Conservation (phyloP, 1,140 invertebrate genomes). For the Scaptomyza pallida region DNA sequence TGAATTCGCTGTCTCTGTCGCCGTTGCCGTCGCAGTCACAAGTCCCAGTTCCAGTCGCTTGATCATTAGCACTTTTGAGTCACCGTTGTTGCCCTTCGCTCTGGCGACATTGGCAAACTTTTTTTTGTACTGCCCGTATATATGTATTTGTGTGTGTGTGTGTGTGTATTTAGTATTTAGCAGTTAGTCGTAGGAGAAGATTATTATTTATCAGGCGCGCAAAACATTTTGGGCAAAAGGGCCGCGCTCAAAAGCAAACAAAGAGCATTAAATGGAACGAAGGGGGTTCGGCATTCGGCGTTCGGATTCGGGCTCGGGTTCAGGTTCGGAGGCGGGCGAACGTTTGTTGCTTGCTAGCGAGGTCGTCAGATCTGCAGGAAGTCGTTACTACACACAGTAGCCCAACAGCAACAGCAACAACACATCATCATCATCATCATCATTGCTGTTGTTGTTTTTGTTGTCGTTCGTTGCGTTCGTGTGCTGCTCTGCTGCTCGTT, state of each 20-base stretch:
- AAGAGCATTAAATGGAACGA: background rate
- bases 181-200: slow-evolving; percentile 29
- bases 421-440: slow-evolving; percentile 11
- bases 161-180: slow-evolving; percentile 16
- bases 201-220: slow-evolving; percentile 24
- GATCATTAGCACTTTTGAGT: slow-evolving; percentile 58
- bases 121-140: slow-evolving; percentile 3
- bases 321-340: background rate
- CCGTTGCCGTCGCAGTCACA: background rate
- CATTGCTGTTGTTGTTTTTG: slow-evolving; percentile 10
- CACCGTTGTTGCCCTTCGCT: slow-evolving; percentile 53
- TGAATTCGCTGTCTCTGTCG: background rate
- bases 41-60: slow-evolving; percentile 16
- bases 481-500: slow-evolving; percentile 1
- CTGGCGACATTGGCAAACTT: slow-evolving; percentile 20
- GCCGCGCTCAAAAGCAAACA: no score
- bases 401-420: slow-evolving; percentile 33
- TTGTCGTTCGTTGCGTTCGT: slow-evolving; percentile 11
- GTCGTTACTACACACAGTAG: slow-evolving; percentile 44
- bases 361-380: slow-evolving; percentile 46
- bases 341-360: no score
- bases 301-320: no score
- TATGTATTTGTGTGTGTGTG: background rate
- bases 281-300: no score
- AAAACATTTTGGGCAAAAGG: slow-evolving; percentile 37